Evolutionary conservation across 2,888 invertebrate genomes (phyloP).

Genomic region (Caenorhabditis japonica): DNA sequence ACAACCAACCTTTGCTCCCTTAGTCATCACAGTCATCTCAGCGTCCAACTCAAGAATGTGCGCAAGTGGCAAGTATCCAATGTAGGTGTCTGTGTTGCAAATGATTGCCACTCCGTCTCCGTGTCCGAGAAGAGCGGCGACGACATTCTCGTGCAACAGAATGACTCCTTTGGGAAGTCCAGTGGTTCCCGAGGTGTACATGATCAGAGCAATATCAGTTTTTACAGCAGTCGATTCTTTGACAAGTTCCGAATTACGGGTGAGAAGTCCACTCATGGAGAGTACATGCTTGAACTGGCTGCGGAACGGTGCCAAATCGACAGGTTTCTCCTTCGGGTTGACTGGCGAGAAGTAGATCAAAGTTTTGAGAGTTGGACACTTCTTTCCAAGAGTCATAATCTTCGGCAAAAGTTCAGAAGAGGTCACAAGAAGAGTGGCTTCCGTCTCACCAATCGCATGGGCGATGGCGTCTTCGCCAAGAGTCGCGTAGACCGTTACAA

Average conservation of each 20-base stretch:
- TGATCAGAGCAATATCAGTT: conserved; percentile 85
- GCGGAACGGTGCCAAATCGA: conserved; percentile 52
- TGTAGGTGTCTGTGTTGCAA: conserved; percentile 83
- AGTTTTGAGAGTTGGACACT: conserved; percentile 64
- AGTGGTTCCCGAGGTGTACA: conserved; percentile 93
- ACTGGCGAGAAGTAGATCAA: conserved; percentile 71
- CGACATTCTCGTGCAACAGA: conserved; percentile 78
- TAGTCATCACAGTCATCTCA: conserved; percentile 78
- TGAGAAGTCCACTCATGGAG: conserved; percentile 61
- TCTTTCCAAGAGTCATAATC: conserved; percentile 80
- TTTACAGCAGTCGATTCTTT: conserved; percentile 59
- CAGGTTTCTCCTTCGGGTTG: conserved; percentile 32
- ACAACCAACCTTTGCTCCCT: conserved; percentile 51
- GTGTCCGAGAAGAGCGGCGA: conserved; percentile 78
- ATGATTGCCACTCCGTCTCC: conserved; percentile 76
- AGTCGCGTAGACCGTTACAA: conserved; percentile 96
- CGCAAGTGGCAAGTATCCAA: conserved; percentile 94
- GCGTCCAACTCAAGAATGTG: conserved; percentile 95
- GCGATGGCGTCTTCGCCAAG: conserved; percentile 94
- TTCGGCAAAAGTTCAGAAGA: conserved; percentile 92
- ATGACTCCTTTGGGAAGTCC: conserved; percentile 80
- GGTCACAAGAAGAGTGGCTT: conserved; percentile 91
- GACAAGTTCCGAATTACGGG: conserved; percentile 51
- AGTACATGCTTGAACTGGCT: conserved; percentile 66
- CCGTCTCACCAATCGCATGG: conserved; percentile 95